Conservation (phyloP, 2,113 vertebrate genomes). For the Proteles cristata region DNA sequence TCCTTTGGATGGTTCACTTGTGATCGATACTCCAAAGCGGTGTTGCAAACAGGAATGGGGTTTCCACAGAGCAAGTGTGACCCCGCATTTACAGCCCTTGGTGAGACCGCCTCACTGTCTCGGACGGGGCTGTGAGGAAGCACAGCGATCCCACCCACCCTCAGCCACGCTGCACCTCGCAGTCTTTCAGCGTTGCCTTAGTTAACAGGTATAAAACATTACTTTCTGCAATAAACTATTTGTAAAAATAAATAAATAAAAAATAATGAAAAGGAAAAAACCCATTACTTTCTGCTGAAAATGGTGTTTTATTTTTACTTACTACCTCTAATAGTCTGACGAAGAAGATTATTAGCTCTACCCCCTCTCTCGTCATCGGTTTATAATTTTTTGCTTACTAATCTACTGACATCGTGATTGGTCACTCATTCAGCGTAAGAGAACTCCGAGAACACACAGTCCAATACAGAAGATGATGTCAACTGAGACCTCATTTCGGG, state of each 20-base stretch:
- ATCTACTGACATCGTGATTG: neutral
- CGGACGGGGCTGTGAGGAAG: neutral
- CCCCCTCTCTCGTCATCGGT: neutral
- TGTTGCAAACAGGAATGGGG: neutral
- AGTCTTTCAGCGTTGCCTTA: neutral
- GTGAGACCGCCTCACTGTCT: neutral
- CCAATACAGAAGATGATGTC: neutral
- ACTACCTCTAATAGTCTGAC: neutral
- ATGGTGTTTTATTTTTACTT: neutral
- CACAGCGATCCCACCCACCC: neutral
- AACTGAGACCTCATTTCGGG: neutral
- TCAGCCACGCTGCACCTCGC: neutral
- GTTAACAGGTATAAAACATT: neutral
- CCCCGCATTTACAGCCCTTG: neutral
- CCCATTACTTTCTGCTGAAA: neutral
- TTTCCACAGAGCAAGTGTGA: neutral
- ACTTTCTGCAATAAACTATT: neutral
- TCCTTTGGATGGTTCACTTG: neutral
- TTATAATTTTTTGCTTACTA: slow-evolving; percentile 27
- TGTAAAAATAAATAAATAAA: too few species aligned
- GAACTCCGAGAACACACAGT: neutral
- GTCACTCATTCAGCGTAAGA: neutral
- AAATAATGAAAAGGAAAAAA: neutral
- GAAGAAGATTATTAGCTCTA: neutral
- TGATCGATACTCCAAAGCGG: neutral